These are phyloP conservation scores for Silurus meridionalis DNA, from an alignment of 2,113 vertebrate species.

Conservation along the genomic window DNA sequence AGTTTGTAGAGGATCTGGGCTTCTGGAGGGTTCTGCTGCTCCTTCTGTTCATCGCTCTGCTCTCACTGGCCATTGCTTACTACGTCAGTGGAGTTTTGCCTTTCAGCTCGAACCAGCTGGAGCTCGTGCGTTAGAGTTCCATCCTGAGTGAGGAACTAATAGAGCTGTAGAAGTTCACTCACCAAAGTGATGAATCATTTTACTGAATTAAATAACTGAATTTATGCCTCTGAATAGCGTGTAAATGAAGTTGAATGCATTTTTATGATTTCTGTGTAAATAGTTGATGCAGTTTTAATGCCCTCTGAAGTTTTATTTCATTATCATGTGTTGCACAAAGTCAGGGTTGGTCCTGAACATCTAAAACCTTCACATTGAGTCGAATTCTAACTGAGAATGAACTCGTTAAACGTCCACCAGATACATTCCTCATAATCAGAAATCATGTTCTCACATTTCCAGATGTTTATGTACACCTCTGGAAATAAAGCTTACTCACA, in stretches of 20 bases:
- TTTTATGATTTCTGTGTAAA: slow-evolving; percentile 31
- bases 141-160: not conserved
- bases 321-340: not conserved
- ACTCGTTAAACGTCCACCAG: not conserved
- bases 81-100: slow-evolving; percentile 86
- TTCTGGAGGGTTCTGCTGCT: slow-evolving; percentile 86
- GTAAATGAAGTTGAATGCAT: not conserved
- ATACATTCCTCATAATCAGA: not conserved
- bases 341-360: not conserved
- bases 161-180: not conserved
- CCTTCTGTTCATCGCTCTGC: slow-evolving; percentile 81
- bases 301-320: not conserved
- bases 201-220: not conserved
- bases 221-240: not conserved
- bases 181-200: not conserved
- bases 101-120: slow-evolving; percentile 83
- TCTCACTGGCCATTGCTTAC: slow-evolving; percentile 86
- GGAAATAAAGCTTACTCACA: not conserved
- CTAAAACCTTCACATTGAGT: not conserved
- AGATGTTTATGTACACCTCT: not conserved
- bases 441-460: not conserved
- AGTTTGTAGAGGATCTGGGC: slow-evolving; percentile 87
- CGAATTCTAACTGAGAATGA: not conserved
- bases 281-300: not conserved
- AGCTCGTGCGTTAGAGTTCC: slow-evolving; percentile 76